Conservation (phyloP, 2,113 vertebrate genomes). For the Poecile atricapillus region DNA sequence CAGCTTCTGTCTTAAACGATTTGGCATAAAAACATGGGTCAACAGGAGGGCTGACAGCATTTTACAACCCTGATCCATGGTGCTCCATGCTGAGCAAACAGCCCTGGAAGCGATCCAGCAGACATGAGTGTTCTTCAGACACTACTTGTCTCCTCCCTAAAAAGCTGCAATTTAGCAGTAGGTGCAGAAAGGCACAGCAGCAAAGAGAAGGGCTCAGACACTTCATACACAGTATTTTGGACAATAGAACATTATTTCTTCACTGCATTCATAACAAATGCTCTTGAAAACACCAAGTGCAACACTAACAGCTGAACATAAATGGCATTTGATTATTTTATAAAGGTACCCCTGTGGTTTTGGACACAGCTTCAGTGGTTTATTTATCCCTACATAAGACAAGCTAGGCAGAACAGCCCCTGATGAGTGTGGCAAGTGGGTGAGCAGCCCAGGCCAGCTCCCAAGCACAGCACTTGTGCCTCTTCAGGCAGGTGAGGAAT, state of each 20-base stretch:
- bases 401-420: neutral
- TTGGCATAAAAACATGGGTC: neutral
- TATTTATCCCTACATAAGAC: neutral
- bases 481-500: neutral
- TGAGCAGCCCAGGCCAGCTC: neutral
- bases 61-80: neutral
- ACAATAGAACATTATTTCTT: neutral
- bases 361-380: neutral
- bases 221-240: neutral
- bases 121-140: neutral
- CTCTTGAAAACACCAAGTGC: neutral
- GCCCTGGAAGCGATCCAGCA: neutral
- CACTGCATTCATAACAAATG: neutral
- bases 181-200: neutral
- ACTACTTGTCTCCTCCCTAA: neutral
- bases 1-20: neutral
- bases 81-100: neutral
- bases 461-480: neutral
- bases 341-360: neutral
- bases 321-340: neutral
- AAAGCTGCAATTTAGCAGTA: neutral
- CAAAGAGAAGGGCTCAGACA: neutral
- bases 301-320: neutral
- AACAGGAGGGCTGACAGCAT: neutral
- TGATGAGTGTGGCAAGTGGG: accelerated